Evolutionary conservation across 2,888 invertebrate species (phyloP).

Genomic region (Heterodera filipjevi): DNA sequence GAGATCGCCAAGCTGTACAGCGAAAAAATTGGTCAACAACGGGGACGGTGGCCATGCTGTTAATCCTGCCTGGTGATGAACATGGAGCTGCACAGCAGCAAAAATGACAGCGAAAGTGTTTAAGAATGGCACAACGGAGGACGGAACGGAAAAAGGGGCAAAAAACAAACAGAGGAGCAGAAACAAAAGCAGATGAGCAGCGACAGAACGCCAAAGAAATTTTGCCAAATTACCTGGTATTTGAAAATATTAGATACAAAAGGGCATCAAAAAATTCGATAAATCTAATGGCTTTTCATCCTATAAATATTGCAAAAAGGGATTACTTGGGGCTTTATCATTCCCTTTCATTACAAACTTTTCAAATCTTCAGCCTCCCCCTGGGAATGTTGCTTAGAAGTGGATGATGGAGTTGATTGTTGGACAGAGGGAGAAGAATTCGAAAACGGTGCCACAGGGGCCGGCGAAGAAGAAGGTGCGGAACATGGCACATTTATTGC

Average conservation of each 20-base stretch:
- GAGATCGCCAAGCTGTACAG: constrained; percentile 28
- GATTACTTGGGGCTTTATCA: no score
- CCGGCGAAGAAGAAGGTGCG: not conserved
- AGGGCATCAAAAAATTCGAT: no score
- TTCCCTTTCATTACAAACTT: not conserved
- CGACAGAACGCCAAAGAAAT: not conserved
- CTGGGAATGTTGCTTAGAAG: not conserved
- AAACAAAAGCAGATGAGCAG: constrained; percentile 5
- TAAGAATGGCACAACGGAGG: constrained; percentile 4
- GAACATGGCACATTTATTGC: not conserved
- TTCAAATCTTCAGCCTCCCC: not conserved
- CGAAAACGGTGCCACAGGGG: not conserved
- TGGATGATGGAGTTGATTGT: not conserved
- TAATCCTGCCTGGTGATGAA: not conserved
- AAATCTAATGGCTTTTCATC: no score
- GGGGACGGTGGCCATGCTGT: constrained; percentile 3
- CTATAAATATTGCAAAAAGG: no score
- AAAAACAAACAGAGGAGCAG: constrained; percentile 14
- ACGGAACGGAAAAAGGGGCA: not conserved
- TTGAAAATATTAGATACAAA: not conserved
- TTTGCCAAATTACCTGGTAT: not conserved
- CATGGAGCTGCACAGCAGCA: constrained; percentile 11
- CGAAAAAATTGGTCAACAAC: constrained; percentile 20
- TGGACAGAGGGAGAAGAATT: not conserved
- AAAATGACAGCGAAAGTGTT: constrained; percentile 13